Conservation (phyloP, 2,113 vertebrate species). For the Pelvicachromis taeniatus region DNA sequence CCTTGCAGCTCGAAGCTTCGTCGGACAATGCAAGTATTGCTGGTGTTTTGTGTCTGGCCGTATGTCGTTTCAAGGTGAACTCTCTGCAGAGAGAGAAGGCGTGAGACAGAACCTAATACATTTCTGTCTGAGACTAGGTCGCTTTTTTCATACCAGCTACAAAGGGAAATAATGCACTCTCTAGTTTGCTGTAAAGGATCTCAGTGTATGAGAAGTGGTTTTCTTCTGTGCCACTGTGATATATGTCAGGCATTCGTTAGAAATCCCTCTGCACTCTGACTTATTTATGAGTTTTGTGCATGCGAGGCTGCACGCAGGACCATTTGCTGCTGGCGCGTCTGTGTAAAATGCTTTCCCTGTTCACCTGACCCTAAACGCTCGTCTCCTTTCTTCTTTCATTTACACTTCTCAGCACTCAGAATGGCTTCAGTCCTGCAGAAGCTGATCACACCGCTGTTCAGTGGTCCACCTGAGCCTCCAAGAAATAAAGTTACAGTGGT, state of each 20-base stretch:
- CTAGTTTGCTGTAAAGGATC: background rate
- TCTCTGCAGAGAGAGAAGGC: background rate
- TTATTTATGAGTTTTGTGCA: conserved; percentile 27
- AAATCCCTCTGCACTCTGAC: background rate
- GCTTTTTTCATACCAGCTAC: background rate
- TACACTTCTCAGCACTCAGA: conserved; percentile 29
- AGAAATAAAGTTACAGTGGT: conserved; percentile 91
- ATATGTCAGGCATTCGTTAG: background rate
- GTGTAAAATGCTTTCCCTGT: background rate
- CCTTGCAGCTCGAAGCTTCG: conserved; percentile 63
- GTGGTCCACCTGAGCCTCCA: conserved; percentile 39
- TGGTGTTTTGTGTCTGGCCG: conserved; percentile 1
- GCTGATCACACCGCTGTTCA: conserved; percentile 74
- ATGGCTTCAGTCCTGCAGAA: conserved; percentile 86
- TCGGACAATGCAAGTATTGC: conserved; percentile 67
- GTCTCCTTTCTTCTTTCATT: background rate
- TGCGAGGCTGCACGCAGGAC: background rate
- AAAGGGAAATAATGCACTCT: background rate
- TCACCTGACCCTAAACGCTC: background rate
- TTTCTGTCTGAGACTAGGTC: background rate
- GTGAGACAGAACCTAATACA: background rate
- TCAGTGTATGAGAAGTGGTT: background rate
- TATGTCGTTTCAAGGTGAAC: conserved; percentile 45
- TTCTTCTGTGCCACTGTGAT: background rate
- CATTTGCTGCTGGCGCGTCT: background rate